Conservation (phyloP, 2,113 vertebrate species). For the Centropristis striata region DNA sequence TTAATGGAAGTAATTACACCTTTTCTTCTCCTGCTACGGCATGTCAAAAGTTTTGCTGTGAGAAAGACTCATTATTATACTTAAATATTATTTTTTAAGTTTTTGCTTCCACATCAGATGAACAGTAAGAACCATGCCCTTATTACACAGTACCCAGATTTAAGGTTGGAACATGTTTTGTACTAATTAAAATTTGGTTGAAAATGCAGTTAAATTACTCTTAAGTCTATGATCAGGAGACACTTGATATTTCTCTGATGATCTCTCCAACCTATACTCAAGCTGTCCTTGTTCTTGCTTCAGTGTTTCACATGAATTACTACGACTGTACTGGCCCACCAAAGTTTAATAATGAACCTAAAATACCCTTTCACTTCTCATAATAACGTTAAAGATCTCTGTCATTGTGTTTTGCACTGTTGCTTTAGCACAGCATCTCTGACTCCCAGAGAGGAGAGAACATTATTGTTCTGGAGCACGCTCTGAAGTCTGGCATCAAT, state of each 20-base stretch:
- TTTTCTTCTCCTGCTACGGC: neutral
- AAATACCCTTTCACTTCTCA: no score
- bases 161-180: neutral
- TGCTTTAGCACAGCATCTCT: no score
- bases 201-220: neutral
- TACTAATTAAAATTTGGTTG: neutral
- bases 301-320: no score
- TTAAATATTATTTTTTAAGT: neutral
- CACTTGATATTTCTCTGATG: neutral
- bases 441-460: no score
- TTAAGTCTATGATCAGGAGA: neutral
- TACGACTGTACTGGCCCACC: no score
- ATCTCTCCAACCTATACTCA: neutral
- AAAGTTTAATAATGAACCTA: no score
- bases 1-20: neutral
- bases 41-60: neutral
- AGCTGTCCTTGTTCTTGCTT: no score
- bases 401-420: no score
- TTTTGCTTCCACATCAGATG: neutral
- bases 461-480: no score
- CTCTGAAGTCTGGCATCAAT: no score
- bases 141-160: neutral
- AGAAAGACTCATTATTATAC: neutral
- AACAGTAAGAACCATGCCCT: neutral
- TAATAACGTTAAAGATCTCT: no score